Base-by-base conservation (phyloP, 2,888 invertebrate genomes). In the Caenorhabditis drosophilae region DNA sequence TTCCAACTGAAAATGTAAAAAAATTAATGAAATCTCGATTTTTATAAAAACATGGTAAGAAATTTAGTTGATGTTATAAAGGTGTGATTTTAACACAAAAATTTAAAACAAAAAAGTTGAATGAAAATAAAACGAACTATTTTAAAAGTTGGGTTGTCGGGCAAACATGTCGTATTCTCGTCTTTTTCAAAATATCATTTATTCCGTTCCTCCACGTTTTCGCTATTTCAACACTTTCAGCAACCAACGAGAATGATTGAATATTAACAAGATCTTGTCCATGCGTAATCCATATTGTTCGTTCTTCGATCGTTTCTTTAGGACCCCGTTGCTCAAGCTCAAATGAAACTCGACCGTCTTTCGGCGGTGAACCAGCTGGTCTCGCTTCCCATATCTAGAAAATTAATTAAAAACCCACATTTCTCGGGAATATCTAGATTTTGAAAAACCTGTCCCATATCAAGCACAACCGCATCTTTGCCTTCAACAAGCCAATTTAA, bases 221-320 rank as follows among this genome's bases (percentile, higher is more conserved):
- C 44, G 97, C 96, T 20, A 91, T 92, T 71, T 90, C 91, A 18
- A 91, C 89, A 86, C 93, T 92, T 15, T 93, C 91, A 84, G 94
- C 96, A 67, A 97, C 91, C 78, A 98, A 91, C 63, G 95, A 95
- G 82, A 95, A 94, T 86, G 95, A 95, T 86, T 91, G 94, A 84
- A 97, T 94, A 86, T 96, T 97, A 84, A 99, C 98, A 85, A 98
- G 92, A 86, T 99, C 98, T 16, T 93, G 92, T 12, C 97, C 97
- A 83, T 94, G 94, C 86, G 97, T 97, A 83, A 98, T 92, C 63
- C 96, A 95, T 48, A 98, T 87, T 4, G 95, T 94, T 84, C 93
- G 91, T 68, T 93, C 93, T 80, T 97, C 97, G 70, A 96, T 84
- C 44, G 83, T 80, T 64, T 87, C 89, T 36, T 70, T 59, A 22